Conservation (phyloP, 2,888 invertebrate species). For the Sclerodermus sp. region DNA sequence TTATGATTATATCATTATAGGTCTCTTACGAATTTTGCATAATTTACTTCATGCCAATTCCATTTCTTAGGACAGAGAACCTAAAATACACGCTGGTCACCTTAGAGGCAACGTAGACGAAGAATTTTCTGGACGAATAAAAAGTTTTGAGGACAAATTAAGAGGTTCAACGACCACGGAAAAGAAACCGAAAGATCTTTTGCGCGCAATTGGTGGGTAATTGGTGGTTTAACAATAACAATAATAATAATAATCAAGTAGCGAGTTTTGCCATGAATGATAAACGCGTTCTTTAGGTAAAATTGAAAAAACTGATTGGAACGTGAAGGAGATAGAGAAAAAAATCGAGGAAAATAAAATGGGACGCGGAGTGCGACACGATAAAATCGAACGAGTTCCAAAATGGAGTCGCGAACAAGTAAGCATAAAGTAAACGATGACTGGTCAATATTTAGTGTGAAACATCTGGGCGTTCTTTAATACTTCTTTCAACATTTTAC, state of each 20-base stretch:
- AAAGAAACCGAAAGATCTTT: constrained; percentile 83
- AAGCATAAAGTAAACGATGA: constrained; percentile 23
- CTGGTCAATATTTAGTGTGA: constrained; percentile 39
- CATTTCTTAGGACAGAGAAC: constrained; percentile 56
- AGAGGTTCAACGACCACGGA: constrained; percentile 64
- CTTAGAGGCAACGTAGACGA: constrained; percentile 59
- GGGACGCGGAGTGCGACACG: constrained; percentile 66
- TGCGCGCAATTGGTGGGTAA: constrained; percentile 73
- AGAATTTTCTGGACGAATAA: constrained; percentile 67
- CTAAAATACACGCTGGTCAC: constrained; percentile 53
- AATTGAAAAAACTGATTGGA: constrained; percentile 89
- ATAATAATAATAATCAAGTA: too few species aligned
- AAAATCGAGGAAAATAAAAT: constrained; percentile 80
- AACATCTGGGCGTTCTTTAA: too few species aligned
- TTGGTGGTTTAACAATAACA: too few species aligned
- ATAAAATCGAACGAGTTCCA: constrained; percentile 71
- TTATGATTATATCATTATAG: too few species aligned
- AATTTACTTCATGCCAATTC: too few species aligned
- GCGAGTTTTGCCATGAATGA: too few species aligned
- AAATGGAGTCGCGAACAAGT: constrained; percentile 89
- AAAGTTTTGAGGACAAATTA: constrained; percentile 78
- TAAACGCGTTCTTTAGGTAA: constrained; percentile 60
- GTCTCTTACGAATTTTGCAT: too few species aligned
- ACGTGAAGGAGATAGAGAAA: constrained; percentile 85
- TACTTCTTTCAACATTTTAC: constrained; percentile 52